A percentile compares a stretch with the other conserved stretches of the same genome.
Conservation (phyloP, 1,140 invertebrate genomes). For the Platyura marginata region DNA sequence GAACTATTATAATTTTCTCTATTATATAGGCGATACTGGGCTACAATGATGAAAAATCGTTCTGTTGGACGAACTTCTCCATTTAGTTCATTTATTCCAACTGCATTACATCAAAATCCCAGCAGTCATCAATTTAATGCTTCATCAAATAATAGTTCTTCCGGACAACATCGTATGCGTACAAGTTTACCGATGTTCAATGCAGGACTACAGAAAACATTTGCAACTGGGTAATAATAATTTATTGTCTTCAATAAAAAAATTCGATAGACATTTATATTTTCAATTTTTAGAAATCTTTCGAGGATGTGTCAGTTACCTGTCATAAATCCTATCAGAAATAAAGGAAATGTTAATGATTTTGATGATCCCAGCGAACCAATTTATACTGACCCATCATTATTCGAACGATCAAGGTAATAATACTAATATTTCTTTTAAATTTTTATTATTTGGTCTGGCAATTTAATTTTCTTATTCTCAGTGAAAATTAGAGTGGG, state of each 20-base stretch:
- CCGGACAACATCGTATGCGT: constrained; percentile 3
- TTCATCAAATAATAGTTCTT: constrained; percentile 4
- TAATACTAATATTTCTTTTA: too few species aligned
- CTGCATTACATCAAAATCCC: constrained; percentile 19
- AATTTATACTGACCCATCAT: constrained; percentile 79
- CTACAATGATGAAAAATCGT: constrained; percentile 45
- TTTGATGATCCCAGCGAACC: constrained; percentile 79
- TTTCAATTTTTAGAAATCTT: constrained; percentile 14
- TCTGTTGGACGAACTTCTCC: constrained; percentile 29
- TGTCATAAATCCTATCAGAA: constrained; percentile 23
- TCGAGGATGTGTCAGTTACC: constrained; percentile 25
- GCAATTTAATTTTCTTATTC: too few species aligned
- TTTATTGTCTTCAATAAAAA: neutral
- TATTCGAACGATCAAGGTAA: constrained; percentile 65
- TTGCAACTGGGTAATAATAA: constrained; percentile 30
- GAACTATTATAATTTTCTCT: neutral
- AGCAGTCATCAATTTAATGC: constrained; percentile 15
- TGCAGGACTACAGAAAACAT: constrained; percentile 36
- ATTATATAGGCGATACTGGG: constrained; percentile 38
- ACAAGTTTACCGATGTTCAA: constrained; percentile 33
- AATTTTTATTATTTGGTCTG: too few species aligned
- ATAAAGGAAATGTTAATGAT: constrained; percentile 11
- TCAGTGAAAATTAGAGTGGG: too few species aligned
- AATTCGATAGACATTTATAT: neutral
- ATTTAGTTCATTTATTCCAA: constrained; percentile 19